These are phyloP conservation scores for Drosophila malerkotliana DNA, from an alignment of 1,140 invertebrate genomes.

Conservation along the genomic window DNA sequence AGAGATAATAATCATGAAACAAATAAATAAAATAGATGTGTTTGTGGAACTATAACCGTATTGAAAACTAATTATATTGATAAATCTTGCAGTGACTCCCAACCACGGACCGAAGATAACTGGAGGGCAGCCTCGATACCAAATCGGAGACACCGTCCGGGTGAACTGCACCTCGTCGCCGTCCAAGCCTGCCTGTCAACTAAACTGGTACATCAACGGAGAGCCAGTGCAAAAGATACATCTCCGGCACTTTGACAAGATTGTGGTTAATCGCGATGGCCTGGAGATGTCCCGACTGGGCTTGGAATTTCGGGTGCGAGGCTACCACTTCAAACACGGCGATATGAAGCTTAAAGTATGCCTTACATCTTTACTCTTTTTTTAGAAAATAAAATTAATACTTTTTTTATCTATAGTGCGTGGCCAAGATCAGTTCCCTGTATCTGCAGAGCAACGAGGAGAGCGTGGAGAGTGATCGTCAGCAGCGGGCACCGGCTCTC, in stretches of 20 bases:
- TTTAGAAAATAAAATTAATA: neutral
- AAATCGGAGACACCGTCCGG: conserved; percentile 91
- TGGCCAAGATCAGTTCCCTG: conserved; percentile 92
- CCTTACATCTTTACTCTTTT: neutral
- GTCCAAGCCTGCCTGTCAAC: conserved; percentile 92
- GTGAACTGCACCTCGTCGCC: conserved; percentile 93
- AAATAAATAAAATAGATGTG: neutral
- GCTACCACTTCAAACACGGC: conserved; percentile 91
- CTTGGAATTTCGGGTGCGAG: conserved; percentile 89
- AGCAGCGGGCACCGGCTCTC: conserved; percentile 87
- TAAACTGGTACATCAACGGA: conserved; percentile 95
- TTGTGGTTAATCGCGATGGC: conserved; percentile 82
- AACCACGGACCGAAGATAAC: conserved; percentile 92
- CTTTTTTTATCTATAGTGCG: conserved; percentile 86
- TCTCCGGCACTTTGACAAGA: conserved; percentile 72
- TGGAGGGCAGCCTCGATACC: conserved; percentile 91
- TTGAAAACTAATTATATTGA: conserved; percentile 25
- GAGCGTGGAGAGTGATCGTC: conserved; percentile 89
- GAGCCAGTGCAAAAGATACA: conserved; percentile 87
- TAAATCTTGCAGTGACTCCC: conserved; percentile 88
- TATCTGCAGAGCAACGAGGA: conserved; percentile 93
- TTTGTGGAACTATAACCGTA: neutral
- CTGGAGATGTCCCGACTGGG: conserved; percentile 90
- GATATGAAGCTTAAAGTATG: conserved; percentile 92
- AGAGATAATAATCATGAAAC: no score